These are phyloP conservation scores for Rhombomys opimus DNA, from an alignment of 2,113 vertebrate genomes.

Conservation along the genomic window DNA sequence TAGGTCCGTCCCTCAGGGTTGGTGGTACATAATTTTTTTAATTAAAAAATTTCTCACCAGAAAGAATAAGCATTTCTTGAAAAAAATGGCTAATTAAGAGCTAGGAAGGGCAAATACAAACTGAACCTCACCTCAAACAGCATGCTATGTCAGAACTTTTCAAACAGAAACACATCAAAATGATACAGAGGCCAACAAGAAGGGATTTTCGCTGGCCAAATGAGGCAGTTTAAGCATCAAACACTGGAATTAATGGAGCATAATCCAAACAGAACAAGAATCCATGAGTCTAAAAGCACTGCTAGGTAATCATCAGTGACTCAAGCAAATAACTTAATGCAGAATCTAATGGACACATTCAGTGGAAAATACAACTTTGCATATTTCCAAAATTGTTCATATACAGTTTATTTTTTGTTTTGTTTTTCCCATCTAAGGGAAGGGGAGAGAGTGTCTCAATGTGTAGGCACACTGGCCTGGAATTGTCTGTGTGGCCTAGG, in stretches of 20 bases:
- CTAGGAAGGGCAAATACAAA: background rate
- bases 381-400: background rate
- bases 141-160: background rate
- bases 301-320: background rate
- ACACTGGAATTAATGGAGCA: background rate
- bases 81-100: conserved; percentile 1
- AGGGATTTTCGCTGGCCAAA: background rate
- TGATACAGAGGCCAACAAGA: background rate
- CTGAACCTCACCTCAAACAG: background rate
- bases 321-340: background rate
- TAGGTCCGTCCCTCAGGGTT: background rate
- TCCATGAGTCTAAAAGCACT: background rate
- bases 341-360: background rate
- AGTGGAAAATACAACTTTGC: background rate
- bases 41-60: background rate
- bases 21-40: conserved; percentile 4
- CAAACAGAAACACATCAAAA: conserved; percentile 30
- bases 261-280: background rate
- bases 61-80: background rate
- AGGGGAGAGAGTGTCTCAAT: background rate
- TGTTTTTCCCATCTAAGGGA: background rate
- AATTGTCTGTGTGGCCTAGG: background rate
- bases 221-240: background rate
- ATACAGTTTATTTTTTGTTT: background rate
- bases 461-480: background rate